Evolutionary conservation across 2,888 invertebrate species (phyloP).

Genomic region (Hylaea fasciaria): DNA sequence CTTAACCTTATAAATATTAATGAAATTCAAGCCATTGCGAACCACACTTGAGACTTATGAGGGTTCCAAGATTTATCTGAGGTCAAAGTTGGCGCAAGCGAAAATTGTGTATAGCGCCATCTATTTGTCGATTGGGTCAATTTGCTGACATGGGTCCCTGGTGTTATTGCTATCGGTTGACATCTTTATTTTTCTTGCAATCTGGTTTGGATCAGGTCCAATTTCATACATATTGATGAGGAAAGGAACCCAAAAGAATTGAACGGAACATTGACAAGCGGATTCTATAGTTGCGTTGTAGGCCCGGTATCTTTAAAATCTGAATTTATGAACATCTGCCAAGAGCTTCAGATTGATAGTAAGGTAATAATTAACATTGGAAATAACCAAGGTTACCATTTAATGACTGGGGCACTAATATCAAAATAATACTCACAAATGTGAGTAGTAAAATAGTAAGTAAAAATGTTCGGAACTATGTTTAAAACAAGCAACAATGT

Average conservation of each 20-base stretch:
- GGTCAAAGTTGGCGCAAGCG: constrained; percentile 56
- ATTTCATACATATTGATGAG: constrained; percentile 68
- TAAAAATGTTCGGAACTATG: not conserved
- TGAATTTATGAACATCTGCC: constrained; percentile 18
- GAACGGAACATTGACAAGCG: constrained; percentile 2
- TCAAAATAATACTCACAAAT: constrained; percentile 1
- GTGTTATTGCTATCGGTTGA: constrained; percentile 47
- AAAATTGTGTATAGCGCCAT: constrained; percentile 67
- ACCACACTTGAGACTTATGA: constrained; percentile 62
- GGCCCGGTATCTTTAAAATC: constrained; percentile 1
- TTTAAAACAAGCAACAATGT: constrained; percentile 6
- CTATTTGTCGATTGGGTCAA: constrained; percentile 61
- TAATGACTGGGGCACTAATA: too few species aligned
- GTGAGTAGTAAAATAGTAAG: not conserved
- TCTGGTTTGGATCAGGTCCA: constrained; percentile 46
- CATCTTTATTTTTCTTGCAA: constrained; percentile 54
- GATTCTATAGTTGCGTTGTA: not conserved
- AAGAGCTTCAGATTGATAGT: constrained; percentile 17
- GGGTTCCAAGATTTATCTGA: constrained; percentile 67
- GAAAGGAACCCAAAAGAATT: constrained; percentile 10
- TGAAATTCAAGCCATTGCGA: constrained; percentile 54
- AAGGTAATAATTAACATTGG: too few species aligned
- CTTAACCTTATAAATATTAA: constrained; percentile 67
- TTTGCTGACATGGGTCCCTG: constrained; percentile 75
- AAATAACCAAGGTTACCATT: too few species aligned